Evolutionary conservation across 2,888 invertebrate species (phyloP), one percentile per base, ranked within the genome.

Genomic region (Acrobasis consociella): DNA sequence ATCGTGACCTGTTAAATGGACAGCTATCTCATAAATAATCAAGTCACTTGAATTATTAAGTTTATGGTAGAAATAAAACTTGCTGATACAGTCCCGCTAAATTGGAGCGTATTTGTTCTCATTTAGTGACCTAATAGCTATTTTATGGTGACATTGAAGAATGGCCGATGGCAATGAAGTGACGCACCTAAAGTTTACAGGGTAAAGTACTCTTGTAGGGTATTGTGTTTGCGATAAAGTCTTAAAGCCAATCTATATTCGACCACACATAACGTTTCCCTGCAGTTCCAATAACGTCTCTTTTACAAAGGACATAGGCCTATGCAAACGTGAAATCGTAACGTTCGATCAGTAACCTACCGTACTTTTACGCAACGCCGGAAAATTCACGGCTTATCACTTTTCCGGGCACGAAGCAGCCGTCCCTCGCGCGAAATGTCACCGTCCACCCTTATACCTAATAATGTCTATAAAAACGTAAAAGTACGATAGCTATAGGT

Each of bases 101-200:
- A 59, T 49, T 59, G 59, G 53, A 22, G 53, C 50, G 46, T 62
- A 62, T 65, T 64, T 58, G 49, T 56, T 63, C 63, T 63, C 60
- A 64, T 65, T 66, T 64, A 67, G 58, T 61, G 61, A 49, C 62
- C 52, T 58, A 62, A 66, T 58, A 62, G 62, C 60, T 51, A 64
- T 64, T 67, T 64, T 66, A 67, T 67, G 63, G 65, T 59, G 63
- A 66, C 66, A 55, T 64, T 65, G 68, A 68, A 62, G 68, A 68
- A 68, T 65, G 63, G 62, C 60, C 65, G 58, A 50, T 65, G 56
- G 55, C 52, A 64, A 51, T 64, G 60, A 64, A 62, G 62, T 60
- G 17, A 52, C 51, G 22, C 37, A n/a, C 51, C 38, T 51, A 37
- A 51, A n/a, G 17, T 50, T 60, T n/a, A 52, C 38, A 17, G 16